These are phyloP conservation scores for Arctocebus calabarensis DNA, from an alignment of 2,797 vertebrate genomes.

Conservation along the genomic window DNA sequence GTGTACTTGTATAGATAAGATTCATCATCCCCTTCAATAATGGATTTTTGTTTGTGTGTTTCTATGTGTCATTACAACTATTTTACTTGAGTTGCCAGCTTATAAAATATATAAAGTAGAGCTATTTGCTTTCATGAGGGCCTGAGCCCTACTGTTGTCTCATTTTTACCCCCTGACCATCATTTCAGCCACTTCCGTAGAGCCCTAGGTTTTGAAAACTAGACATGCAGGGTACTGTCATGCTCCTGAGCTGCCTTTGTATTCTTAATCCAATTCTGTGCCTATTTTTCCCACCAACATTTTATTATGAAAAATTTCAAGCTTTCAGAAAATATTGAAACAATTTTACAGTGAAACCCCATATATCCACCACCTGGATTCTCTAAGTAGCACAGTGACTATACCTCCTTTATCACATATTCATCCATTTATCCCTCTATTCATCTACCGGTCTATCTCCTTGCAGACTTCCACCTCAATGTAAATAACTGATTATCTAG, in stretches of 20 bases:
- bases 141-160: not conserved
- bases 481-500: not conserved
- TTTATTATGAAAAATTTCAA: not conserved
- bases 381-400: not conserved
- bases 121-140: not conserved
- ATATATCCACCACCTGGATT: not conserved
- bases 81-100: not conserved
- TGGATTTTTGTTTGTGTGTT: not conserved
- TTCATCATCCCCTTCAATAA: not conserved
- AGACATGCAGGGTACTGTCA: not conserved
- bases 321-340: not conserved
- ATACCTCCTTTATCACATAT: not conserved
- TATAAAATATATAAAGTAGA: not conserved
- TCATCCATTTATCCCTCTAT: not conserved
- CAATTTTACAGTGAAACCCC: not conserved
- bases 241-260: not conserved
- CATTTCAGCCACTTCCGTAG: not conserved
- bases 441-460: not conserved
- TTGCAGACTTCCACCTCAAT: not conserved
- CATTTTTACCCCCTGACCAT: not conserved
- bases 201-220: not conserved
- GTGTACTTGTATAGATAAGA: not conserved
- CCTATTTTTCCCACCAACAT: not conserved
- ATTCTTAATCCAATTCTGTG: not conserved
- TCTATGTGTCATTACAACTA: not conserved